Base-by-base conservation (phyloP, 2,113 vertebrate genomes). In the Erinaceus europaeus region DNA sequence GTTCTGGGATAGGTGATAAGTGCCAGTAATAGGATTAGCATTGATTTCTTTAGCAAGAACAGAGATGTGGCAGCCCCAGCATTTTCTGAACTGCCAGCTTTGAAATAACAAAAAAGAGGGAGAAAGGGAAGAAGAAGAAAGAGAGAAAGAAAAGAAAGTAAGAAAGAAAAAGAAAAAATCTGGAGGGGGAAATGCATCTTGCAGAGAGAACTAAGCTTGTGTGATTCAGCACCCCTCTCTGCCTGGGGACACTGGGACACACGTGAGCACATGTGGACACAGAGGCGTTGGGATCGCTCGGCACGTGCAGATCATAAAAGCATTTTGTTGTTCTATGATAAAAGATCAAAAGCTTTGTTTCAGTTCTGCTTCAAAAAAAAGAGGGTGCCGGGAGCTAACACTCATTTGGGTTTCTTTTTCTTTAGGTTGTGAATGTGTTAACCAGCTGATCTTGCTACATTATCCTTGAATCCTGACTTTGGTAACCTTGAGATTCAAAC, bases 21-120 rank as follows among this genome's bases (percentile, higher is more conserved):
- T 98, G 98, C 98, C 98, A 98, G 98, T 99, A 99, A 99, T 99
- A 99, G 99, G 99, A 99, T 99, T 99, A 99, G 99, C 98, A 99
- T 99, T 99, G 99, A 99, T 99, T 99, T 99, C 98, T 99, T 99
- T 98, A 98, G 98, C 98, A 99, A 99, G 99, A 99, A 99, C 99
- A 99, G 99, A 99, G 98, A 99, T 99, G 99, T 99, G 98, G 98
- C 98, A 98, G 98, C 99, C 98, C 98, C 98, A 99, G 98, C 98
- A 99, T 99, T 99, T 99, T 99, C 99, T 99, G 98, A 99, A 99
- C 99, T 99, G 99, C 98, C 98, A 98, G 99, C 98, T 99, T 99
- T 99, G 99, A 99, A 99, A 99, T 99, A 98, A 98, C 98, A 99
- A 99, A 99, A 99, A 98, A 98, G 97, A 97, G 95, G 98, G 97